Evolutionary conservation across 2,113 vertebrate genomes (phyloP).

Genomic region (Mugil cephalus): DNA sequence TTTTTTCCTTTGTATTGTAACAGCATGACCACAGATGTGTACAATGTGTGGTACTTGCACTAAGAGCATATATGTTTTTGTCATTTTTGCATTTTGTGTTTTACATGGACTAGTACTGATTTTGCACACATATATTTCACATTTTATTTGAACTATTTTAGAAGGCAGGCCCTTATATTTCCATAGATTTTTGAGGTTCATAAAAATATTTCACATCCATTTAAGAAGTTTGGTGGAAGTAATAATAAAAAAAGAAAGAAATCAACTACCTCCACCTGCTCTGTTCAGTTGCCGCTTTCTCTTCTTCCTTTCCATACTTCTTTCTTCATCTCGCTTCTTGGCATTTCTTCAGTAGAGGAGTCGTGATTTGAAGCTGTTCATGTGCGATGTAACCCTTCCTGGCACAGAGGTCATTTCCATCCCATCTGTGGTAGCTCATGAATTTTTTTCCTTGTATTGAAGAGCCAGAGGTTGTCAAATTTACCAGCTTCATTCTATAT

Average conservation of each 20-base stretch:
- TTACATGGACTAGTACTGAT: not conserved
- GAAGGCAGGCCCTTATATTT: not conserved
- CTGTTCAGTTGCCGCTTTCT: slow-evolving; percentile 2
- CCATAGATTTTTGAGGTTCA: not conserved
- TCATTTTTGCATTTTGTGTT: slow-evolving; percentile 21
- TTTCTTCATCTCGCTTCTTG: not conserved
- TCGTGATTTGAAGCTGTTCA: slow-evolving; percentile 47
- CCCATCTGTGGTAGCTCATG: slow-evolving; percentile 41
- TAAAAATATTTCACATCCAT: not conserved
- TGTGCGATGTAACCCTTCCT: slow-evolving; percentile 38
- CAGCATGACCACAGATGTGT: slow-evolving; percentile 15
- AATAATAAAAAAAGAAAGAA: not conserved
- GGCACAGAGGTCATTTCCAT: slow-evolving; percentile 47
- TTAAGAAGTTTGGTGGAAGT: not conserved
- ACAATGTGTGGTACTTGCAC: slow-evolving; percentile 3
- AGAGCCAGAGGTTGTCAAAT: slow-evolving; percentile 48
- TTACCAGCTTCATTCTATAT: slow-evolving; percentile 14
- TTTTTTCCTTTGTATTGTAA: slow-evolving; percentile 12
- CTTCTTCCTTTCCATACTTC: not conserved
- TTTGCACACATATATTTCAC: not conserved
- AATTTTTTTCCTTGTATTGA: slow-evolving; percentile 41
- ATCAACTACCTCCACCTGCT: not conserved
- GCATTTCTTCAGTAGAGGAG: slow-evolving; percentile 16
- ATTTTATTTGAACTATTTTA: not conserved
- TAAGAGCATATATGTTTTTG: slow-evolving; percentile 3